These are phyloP conservation scores for Parauchenoglanis punctatus DNA, from an alignment of 2,797 vertebrate species.

Conservation along the genomic window DNA sequence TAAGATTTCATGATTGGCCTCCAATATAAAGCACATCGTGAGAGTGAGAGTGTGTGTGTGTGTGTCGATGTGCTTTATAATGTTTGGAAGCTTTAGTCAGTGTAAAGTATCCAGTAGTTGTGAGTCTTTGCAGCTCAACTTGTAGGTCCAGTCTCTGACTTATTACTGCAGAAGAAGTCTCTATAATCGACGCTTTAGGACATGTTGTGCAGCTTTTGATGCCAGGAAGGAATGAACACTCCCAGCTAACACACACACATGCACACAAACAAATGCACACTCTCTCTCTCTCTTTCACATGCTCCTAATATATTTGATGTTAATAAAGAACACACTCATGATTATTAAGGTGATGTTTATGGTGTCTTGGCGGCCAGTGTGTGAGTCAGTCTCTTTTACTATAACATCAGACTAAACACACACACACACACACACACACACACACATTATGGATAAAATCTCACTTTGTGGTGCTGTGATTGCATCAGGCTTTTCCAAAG, in stretches of 20 bases:
- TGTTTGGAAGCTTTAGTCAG: too few species aligned
- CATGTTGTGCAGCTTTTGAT: neutral
- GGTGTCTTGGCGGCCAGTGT: too few species aligned
- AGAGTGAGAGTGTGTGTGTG: neutral
- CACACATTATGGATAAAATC: too few species aligned
- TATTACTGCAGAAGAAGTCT: neutral
- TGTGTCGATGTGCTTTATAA: neutral
- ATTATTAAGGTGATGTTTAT: too few species aligned
- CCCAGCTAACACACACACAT: neutral
- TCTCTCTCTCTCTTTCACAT: too few species aligned
- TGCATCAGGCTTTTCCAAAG: too few species aligned
- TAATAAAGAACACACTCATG: too few species aligned
- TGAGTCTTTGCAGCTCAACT: neutral
- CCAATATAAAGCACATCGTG: neutral
- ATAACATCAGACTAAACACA: too few species aligned
- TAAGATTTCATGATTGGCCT: neutral
- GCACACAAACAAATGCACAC: neutral
- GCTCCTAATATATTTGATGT: too few species aligned
- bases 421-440: too few species aligned
- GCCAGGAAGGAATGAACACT: neutral
- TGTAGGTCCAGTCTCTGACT: neutral
- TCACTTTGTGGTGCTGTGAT: too few species aligned
- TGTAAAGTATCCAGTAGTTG: neutral
- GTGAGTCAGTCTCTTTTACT: too few species aligned
- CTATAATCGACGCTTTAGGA: neutral